Evolutionary conservation across 2,888 invertebrate species (phyloP).

Genomic region (Synergus gifuensis): DNA sequence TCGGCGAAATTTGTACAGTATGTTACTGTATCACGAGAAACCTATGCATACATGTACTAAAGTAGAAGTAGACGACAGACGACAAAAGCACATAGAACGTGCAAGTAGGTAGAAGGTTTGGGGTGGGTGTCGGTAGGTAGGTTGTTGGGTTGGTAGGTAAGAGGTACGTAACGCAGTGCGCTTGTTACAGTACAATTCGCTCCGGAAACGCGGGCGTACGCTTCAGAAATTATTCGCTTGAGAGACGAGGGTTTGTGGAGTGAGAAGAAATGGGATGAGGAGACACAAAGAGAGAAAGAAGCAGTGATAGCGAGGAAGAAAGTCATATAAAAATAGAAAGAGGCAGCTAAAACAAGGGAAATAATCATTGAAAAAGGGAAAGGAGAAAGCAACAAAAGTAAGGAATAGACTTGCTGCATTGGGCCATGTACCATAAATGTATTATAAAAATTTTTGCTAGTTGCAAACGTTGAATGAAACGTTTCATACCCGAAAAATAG

Average conservation of each 20-base stretch:
- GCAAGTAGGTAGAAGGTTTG: constrained; percentile 5
- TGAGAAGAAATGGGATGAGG: constrained; percentile 20
- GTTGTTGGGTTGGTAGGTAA: constrained; percentile 40
- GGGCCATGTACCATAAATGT: too few species aligned
- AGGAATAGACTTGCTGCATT: constrained; percentile 1
- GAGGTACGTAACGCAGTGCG: constrained; percentile 4
- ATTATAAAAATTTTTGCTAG: too few species aligned
- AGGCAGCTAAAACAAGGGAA: not conserved
- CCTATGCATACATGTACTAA: not conserved
- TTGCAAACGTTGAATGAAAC: too few species aligned
- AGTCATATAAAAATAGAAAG: not conserved
- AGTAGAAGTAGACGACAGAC: constrained; percentile 19
- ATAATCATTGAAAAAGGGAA: constrained; percentile 1
- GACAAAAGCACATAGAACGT: constrained; percentile 37
- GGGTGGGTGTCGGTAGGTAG: constrained; percentile 19
- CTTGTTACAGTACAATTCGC: constrained; percentile 22
- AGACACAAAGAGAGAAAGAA: not conserved
- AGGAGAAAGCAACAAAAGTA: constrained; percentile 9
- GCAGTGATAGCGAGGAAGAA: constrained; percentile 39
- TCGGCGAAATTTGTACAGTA: not conserved
- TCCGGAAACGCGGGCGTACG: constrained; percentile 37
- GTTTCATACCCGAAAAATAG: too few species aligned
- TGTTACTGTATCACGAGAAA: not conserved
- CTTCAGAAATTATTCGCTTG: constrained; percentile 45
- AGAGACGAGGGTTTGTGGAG: constrained; percentile 32